phyloP scores from a whole-genome alignment of 2,888 invertebrate genomes.

The Rhagium mordax region DNA sequence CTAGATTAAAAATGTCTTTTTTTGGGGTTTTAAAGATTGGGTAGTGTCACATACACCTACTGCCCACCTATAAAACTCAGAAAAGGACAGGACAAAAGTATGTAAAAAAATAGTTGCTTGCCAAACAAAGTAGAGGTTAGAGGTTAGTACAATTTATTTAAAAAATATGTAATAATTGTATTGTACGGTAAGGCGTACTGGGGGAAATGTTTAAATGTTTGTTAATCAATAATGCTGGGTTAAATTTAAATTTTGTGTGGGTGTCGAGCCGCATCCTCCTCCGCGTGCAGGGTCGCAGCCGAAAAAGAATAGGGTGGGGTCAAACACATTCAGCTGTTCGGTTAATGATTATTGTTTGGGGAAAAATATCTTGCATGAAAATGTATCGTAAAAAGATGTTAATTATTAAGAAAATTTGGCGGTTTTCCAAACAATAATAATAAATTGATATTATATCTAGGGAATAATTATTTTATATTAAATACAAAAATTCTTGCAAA shows the following conservation, averaged over 20 bases:
- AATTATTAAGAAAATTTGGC: too few relatives aligned
- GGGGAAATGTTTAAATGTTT: neutral
- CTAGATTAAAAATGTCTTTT: constrained; percentile 19
- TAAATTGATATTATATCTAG: too few relatives aligned
- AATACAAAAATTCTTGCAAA: too few relatives aligned
- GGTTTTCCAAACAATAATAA: too few relatives aligned
- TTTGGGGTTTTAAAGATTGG: constrained; percentile 52
- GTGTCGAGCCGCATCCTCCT: constrained; percentile 22
- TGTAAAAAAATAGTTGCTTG: neutral
- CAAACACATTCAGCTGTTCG: neutral
- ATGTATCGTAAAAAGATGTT: too few relatives aligned
- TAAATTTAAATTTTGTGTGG: constrained; percentile 40
- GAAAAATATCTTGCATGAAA: too few relatives aligned
- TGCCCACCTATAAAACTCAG: constrained; percentile 53
- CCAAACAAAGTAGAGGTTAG: too few relatives aligned
- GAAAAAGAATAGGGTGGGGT: constrained; percentile 10
- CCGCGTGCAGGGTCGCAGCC: constrained; percentile 17
- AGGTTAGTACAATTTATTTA: neutral
- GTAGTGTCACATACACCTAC: constrained; percentile 43
- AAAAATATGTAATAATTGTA: neutral
- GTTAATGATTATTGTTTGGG: too few relatives aligned
- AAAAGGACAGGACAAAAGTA: constrained; percentile 30
- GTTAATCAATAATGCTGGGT: constrained; percentile 37
- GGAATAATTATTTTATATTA: too few relatives aligned
- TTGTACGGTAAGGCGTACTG: neutral